Evolutionary conservation across 2,888 invertebrate species (phyloP).

Genomic region (Tetheella fluctuosa): DNA sequence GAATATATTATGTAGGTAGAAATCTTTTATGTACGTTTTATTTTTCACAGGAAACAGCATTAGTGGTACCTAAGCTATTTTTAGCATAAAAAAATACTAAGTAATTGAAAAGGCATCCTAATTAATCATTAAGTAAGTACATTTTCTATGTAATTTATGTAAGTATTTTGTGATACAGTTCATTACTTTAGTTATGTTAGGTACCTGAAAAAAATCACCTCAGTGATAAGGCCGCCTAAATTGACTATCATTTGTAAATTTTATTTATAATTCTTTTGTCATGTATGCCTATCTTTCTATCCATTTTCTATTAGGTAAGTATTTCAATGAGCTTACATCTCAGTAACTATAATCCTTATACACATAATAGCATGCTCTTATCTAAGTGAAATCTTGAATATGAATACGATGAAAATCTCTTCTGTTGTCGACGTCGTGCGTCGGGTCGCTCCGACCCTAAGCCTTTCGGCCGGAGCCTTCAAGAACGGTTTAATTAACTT

Average conservation of each 20-base stretch:
- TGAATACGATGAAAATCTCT: slow-evolving; percentile 18
- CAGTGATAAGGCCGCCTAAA: too few species aligned
- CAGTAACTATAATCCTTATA: not conserved
- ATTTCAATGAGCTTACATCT: not conserved
- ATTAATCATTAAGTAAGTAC: too few species aligned
- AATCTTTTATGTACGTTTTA: not conserved
- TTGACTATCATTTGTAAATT: too few species aligned
- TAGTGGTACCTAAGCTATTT: too few species aligned
- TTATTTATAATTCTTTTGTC: too few species aligned
- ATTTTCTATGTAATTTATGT: too few species aligned
- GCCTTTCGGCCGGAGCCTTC: slow-evolving; percentile 45
- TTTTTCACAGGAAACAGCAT: too few species aligned
- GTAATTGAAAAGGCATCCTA: too few species aligned
- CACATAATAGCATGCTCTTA: slow-evolving; percentile 19
- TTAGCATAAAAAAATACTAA: too few species aligned
- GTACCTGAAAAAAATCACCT: too few species aligned
- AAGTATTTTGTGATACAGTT: too few species aligned
- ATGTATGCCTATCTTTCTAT: not conserved
- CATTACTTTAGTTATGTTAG: too few species aligned
- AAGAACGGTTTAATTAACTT: slow-evolving; percentile 82
- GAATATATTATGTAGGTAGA: not conserved
- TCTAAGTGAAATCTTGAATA: slow-evolving; percentile 35
- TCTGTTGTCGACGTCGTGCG: slow-evolving; percentile 18
- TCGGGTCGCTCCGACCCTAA: slow-evolving; percentile 36
- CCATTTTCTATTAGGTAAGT: not conserved